A percentile compares a stretch with the other conserved stretches of the same genome.
phyloP scores from a whole-genome alignment of 2,797 vertebrate genomes.

The Phoeniculus purpureus region DNA sequence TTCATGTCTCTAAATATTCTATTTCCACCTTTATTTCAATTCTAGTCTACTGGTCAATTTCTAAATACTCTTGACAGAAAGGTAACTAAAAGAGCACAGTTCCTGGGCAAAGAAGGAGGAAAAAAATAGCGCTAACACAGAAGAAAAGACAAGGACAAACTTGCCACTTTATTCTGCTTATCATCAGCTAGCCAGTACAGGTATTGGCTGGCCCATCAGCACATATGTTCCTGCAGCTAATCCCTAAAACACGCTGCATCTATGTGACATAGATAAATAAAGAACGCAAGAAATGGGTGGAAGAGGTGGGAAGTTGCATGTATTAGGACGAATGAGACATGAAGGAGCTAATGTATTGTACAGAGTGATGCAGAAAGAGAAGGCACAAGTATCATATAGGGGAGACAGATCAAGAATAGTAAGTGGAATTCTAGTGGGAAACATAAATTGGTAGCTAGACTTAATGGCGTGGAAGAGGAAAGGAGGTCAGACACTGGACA shows the following conservation, averaged over 20 bases:
- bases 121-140: neutral
- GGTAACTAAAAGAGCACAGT: neutral
- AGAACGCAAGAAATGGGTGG: neutral
- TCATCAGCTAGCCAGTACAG: neutral
- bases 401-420: neutral
- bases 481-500: neutral
- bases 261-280: neutral
- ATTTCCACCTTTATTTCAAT: neutral
- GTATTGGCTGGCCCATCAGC: neutral
- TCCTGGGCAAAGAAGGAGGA: neutral
- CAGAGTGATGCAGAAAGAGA: fast-evolving
- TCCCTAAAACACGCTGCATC: neutral
- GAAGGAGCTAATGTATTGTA: neutral
- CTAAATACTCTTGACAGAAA: neutral
- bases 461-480: neutral
- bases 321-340: neutral
- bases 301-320: neutral
- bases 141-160: neutral
- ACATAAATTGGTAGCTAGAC: neutral
- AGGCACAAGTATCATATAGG: neutral
- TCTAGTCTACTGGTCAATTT: neutral
- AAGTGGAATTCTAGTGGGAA: too few relatives aligned
- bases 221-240: neutral
- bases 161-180: neutral
- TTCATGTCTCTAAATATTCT: neutral